Conservation (phyloP, 2,797 vertebrate species). For the Sylvilagus floridanus region DNA sequence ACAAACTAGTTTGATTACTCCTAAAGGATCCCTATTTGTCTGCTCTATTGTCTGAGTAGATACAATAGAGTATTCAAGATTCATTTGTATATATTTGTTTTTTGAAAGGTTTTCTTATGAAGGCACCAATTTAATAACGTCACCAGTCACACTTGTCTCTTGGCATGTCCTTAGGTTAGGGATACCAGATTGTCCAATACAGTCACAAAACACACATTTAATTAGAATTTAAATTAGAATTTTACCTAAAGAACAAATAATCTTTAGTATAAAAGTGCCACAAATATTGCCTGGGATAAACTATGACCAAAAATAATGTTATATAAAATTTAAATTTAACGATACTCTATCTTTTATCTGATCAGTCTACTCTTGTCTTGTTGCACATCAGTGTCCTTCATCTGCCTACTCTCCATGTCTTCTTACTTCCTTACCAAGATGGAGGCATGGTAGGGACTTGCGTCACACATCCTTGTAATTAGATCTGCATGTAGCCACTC, state of each 20-base stretch:
- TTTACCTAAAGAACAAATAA: background rate
- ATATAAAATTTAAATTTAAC: background rate
- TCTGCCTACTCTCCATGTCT: background rate
- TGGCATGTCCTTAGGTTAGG: background rate
- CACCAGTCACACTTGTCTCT: background rate
- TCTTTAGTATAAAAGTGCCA: background rate
- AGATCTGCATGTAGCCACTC: accelerated
- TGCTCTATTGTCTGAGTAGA: background rate
- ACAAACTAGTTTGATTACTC: background rate
- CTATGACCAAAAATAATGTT: background rate
- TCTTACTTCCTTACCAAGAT: background rate
- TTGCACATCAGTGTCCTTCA: too few relatives aligned
- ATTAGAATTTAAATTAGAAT: background rate
- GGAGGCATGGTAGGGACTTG: background rate
- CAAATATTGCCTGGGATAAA: background rate
- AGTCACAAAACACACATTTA: background rate
- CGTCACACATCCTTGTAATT: accelerated
- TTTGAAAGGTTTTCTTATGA: background rate
- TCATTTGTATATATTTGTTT: background rate
- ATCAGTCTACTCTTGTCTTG: background rate
- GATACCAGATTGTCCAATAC: background rate
- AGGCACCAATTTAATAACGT: background rate
- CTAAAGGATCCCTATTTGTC: background rate
- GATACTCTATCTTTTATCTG: background rate
- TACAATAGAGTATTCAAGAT: background rate